Percentiles rank a stretch among this genome's conserved stretches.
These are phyloP conservation scores for Oscheius sp. DNA, from an alignment of 2,888 invertebrate genomes.

Conservation along the genomic window DNA sequence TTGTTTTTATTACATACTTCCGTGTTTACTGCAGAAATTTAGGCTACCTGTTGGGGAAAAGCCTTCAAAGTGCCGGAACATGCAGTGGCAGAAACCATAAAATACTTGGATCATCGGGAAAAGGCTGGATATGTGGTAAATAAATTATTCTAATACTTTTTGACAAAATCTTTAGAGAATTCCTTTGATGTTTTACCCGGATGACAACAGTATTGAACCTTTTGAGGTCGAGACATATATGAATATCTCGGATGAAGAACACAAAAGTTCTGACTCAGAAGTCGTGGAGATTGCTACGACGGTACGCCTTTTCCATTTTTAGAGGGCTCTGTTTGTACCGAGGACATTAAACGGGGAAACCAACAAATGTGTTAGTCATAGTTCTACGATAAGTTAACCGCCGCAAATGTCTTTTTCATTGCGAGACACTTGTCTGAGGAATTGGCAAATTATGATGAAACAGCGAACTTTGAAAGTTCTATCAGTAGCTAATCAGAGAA, in stretches of 20 bases:
- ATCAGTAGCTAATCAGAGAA: neutral
- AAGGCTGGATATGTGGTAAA: conserved; percentile 87
- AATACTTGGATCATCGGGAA: conserved; percentile 89
- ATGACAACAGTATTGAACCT: conserved; percentile 42
- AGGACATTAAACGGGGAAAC: no score
- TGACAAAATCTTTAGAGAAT: conserved; percentile 42
- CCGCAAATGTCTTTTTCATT: no score
- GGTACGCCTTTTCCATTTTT: conserved; percentile 36
- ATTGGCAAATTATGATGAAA: neutral
- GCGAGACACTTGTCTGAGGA: neutral
- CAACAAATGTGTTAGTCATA: no score
- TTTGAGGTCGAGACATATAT: conserved; percentile 41
- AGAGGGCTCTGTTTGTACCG: neutral
- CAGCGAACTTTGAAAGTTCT: neutral
- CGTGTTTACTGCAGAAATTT: conserved; percentile 36
- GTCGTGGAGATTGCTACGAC: conserved; percentile 82
- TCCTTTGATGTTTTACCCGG: conserved; percentile 82
- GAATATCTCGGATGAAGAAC: conserved; percentile 79
- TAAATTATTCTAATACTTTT: neutral
- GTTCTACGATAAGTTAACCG: no score
- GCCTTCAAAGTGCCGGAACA: conserved; percentile 86
- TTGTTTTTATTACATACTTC: conserved; percentile 4
- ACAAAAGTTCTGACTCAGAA: conserved; percentile 84
- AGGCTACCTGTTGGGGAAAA: conserved; percentile 87
- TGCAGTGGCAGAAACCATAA: conserved; percentile 80